These are phyloP conservation scores for Phalacrocorax pelagicus DNA, from an alignment of 2,113 vertebrate species.

Conservation along the genomic window DNA sequence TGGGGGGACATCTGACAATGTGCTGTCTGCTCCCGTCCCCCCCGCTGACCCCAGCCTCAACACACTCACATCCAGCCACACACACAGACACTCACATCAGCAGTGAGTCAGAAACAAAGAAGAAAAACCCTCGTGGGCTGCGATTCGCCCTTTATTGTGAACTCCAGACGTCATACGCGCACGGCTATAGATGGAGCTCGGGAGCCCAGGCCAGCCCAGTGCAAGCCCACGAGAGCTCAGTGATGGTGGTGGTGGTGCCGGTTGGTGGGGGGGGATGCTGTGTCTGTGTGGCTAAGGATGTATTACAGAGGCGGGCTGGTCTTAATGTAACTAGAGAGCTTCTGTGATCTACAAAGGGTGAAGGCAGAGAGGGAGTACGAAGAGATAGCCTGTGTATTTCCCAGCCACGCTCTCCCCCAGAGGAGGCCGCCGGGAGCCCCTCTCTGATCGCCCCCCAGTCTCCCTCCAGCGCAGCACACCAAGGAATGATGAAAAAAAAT, in stretches of 20 bases:
- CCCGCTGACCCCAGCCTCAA: neutral
- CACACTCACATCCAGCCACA: neutral
- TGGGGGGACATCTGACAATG: neutral
- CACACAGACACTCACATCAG: neutral
- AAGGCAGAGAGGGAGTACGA: slow-evolving; percentile 2
- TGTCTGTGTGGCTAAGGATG: neutral
- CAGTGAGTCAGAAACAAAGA: slow-evolving; percentile 67
- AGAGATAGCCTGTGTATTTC: neutral
- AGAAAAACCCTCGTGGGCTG: slow-evolving; percentile 43
- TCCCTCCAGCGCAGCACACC: neutral
- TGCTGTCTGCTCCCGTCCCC: neutral
- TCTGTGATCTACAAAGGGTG: slow-evolving; percentile 1
- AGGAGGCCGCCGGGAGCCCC: neutral
- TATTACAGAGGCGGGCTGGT: slow-evolving; percentile 31
- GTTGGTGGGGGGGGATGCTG: slow-evolving; percentile 18
- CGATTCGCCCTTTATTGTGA: slow-evolving; percentile 64
- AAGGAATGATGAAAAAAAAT: slow-evolving; percentile 86
- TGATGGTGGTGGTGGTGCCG: slow-evolving; percentile 30
- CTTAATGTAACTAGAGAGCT: slow-evolving; percentile 41
- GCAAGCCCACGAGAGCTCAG: slow-evolving; percentile 46
- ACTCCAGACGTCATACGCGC: slow-evolving; percentile 69
- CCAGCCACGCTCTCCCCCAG: neutral
- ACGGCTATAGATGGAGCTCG: slow-evolving; percentile 76
- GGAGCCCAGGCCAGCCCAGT: slow-evolving; percentile 48
- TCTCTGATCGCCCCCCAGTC: neutral